Percentiles rank a stretch among this genome's conserved stretches.
Evolutionary conservation across 1,140 invertebrate genomes (phyloP).

Genomic region (Trypoxylus dichotomus): DNA sequence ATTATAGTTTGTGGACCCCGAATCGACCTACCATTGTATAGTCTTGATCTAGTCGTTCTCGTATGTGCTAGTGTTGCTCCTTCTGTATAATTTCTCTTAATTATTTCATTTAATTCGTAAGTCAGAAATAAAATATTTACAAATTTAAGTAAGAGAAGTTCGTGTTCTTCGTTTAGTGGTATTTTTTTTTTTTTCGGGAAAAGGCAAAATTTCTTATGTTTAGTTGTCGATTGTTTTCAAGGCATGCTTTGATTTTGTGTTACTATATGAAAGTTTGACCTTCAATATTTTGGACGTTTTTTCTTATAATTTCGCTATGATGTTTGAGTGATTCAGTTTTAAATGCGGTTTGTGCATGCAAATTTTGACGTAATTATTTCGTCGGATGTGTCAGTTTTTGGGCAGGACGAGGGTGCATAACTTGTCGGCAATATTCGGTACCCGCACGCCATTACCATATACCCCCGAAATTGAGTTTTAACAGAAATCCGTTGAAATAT

Average conservation of each 20-base stretch:
- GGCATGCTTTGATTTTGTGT: constrained; percentile 19
- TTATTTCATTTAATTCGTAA: constrained; percentile 28
- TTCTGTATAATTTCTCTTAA: constrained; percentile 14
- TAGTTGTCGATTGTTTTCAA: not conserved
- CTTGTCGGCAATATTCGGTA: constrained; percentile 12
- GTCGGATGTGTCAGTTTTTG: constrained; percentile 9
- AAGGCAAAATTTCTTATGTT: not conserved
- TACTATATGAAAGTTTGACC: constrained; percentile 28
- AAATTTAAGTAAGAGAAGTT: not conserved
- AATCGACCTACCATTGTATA: constrained; percentile 29
- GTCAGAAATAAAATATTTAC: not conserved
- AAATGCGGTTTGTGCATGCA: not conserved
- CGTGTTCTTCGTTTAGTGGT: not conserved
- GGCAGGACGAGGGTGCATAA: constrained; percentile 14
- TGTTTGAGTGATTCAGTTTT: constrained; percentile 10
- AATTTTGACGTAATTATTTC: constrained; percentile 4
- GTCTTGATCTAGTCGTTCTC: constrained; percentile 29
- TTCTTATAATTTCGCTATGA: not conserved
- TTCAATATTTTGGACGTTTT: constrained; percentile 25
- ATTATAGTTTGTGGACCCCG: constrained; percentile 29
- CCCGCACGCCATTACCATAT: not conserved
- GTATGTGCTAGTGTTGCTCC: constrained; percentile 26
- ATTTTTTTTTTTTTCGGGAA: not conserved
- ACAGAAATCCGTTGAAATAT: not conserved
- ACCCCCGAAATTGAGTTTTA: not conserved